These are phyloP conservation scores for Chaetogeoica ovagalla DNA, from an alignment of 2,888 invertebrate genomes.

Conservation along the genomic window DNA sequence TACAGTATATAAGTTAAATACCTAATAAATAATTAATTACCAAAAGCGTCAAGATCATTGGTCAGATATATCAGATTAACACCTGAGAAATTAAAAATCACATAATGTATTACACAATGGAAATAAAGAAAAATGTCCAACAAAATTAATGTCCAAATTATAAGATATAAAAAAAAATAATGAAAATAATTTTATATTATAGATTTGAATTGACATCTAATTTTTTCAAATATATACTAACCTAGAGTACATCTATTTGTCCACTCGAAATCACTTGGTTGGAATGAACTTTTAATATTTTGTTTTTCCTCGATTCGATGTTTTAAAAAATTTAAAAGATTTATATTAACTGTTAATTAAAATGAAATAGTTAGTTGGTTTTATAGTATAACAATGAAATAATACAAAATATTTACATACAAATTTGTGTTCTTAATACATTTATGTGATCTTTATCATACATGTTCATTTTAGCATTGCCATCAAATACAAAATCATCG, in stretches of 20 bases:
- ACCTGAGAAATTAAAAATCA: slow-evolving; percentile 30
- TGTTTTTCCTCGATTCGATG: slow-evolving; percentile 28
- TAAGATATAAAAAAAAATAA: neutral
- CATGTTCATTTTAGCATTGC: neutral
- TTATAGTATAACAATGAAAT: neutral
- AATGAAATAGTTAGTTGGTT: neutral
- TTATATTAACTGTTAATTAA: slow-evolving; percentile 9
- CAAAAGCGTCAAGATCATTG: slow-evolving; percentile 14
- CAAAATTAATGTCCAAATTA: neutral
- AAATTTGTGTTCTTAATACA: slow-evolving; percentile 4
- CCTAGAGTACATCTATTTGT: slow-evolving; percentile 12
- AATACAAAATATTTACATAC: slow-evolving; percentile 8
- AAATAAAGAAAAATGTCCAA: neutral
- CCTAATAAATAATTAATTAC: slow-evolving; percentile 20
- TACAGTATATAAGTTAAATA: slow-evolving; percentile 15
- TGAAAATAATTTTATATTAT: neutral
- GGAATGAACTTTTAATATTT: slow-evolving; percentile 14
- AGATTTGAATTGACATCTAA: neutral
- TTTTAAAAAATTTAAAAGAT: slow-evolving; percentile 20
- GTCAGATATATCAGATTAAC: neutral
- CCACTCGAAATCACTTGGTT: slow-evolving; percentile 16
- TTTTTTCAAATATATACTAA: slow-evolving; percentile 16
- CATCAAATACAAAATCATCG: neutral
- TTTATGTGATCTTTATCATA: neutral
- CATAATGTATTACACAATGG: neutral